These are phyloP conservation scores for Aphelenchoides fujianensis DNA, from an alignment of 1,140 invertebrate species.

Conservation along the genomic window DNA sequence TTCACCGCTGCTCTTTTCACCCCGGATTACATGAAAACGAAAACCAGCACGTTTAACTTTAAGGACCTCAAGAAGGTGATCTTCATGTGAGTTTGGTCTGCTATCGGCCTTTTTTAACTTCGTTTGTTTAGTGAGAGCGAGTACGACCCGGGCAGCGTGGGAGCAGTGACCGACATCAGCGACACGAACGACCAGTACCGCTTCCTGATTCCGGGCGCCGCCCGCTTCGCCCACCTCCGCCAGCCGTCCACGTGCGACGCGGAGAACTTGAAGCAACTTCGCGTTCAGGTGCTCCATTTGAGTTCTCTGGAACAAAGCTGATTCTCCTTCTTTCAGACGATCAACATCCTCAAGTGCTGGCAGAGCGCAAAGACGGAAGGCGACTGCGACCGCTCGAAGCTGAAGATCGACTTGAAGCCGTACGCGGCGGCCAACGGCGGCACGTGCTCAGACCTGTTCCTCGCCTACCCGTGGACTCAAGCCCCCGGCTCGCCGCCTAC, in stretches of 20 bases:
- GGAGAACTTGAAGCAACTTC: constrained; percentile 2
- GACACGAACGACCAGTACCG: neutral
- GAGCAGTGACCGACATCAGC: neutral
- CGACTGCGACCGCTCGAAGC: neutral
- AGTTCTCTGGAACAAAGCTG: too few species aligned
- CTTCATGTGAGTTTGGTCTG: neutral
- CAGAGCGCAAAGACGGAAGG: neutral
- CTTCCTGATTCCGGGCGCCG: neutral
- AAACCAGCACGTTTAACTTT: neutral
- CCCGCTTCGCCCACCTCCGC: neutral
- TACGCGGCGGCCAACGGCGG: neutral
- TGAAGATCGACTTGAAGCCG: neutral
- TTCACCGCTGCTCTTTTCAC: neutral
- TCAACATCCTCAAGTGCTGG: constrained; percentile 9
- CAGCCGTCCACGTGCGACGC: constrained; percentile 8
- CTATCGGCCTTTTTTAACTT: too few species aligned
- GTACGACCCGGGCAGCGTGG: neutral
- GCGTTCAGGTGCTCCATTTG: too few species aligned
- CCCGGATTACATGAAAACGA: neutral
- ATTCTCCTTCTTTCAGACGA: neutral
- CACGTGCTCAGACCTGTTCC: neutral
- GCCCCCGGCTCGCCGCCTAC: too few species aligned
- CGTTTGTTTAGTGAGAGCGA: neutral
- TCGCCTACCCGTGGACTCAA: neutral
- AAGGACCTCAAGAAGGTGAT: neutral